Conservation (phyloP, 2,797 vertebrate genomes). For the Chromobotia macracanthus region DNA sequence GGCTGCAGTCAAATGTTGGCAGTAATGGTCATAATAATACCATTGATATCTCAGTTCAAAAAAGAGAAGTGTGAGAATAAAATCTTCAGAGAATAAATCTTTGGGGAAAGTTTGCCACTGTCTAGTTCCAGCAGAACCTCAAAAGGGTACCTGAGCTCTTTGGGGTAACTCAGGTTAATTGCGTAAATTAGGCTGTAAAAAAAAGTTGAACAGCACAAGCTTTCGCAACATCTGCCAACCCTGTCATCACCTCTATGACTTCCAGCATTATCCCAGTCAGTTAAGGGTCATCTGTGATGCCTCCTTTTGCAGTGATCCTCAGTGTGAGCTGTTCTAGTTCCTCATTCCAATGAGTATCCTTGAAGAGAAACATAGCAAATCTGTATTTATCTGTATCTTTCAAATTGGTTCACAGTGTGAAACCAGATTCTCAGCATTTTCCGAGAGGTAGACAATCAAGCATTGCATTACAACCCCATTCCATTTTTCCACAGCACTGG, state of each 20-base stretch:
- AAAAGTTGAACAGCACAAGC: neutral
- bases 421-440: too few species aligned
- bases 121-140: neutral
- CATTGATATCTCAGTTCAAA: too few species aligned
- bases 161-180: slow-evolving; percentile 13
- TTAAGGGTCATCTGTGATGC: neutral
- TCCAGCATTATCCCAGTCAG: neutral
- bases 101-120: neutral
- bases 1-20: neutral
- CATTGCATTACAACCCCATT: too few species aligned
- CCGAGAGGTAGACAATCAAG: too few species aligned
- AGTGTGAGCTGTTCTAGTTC: neutral
- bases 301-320: neutral
- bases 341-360: neutral
- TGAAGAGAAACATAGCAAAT: too few species aligned
- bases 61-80: neutral
- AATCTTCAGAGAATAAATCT: neutral
- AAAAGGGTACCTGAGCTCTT: neutral
- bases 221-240: neutral
- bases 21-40: neutral
- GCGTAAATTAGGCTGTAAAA: slow-evolving; percentile 1
- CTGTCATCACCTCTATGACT: neutral
- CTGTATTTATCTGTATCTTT: neutral
- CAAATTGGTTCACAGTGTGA: neutral
- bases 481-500: too few species aligned